Conservation (phyloP, 2,888 invertebrate species). For the Cylloceria caligata region DNA sequence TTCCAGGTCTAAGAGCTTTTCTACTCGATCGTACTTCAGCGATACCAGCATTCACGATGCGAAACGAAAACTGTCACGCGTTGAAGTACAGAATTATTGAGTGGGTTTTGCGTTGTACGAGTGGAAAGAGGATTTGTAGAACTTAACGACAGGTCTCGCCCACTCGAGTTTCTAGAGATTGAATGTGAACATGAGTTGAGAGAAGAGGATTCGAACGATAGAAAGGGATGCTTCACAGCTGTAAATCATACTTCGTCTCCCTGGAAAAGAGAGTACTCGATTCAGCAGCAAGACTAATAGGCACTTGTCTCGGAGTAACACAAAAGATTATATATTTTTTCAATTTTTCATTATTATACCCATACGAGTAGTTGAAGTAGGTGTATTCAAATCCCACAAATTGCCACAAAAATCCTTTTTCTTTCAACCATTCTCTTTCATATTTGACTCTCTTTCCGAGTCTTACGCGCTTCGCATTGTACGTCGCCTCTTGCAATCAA, state of each 20-base stretch:
- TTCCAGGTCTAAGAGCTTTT: conserved; percentile 10
- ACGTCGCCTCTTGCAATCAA: conserved; percentile 31
- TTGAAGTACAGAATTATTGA: conserved; percentile 25
- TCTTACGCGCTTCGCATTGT: not conserved
- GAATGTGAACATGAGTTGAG: conserved; percentile 17
- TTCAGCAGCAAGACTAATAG: conserved; percentile 24
- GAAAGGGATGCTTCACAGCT: conserved; percentile 15
- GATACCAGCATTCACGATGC: not conserved
- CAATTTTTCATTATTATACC: conserved; percentile 16
- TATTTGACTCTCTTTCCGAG: not conserved
- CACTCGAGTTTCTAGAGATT: conserved; percentile 20
- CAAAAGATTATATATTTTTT: not conserved
- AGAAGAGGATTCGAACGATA: conserved; percentile 28
- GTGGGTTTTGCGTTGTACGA: conserved; percentile 7
- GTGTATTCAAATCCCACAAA: conserved; percentile 4
- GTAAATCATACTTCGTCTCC: conserved; percentile 31
- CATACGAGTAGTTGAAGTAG: conserved; percentile 22
- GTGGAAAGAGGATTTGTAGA: not conserved
- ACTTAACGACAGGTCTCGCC: conserved; percentile 9
- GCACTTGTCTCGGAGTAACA: not conserved
- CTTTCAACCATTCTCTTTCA: not conserved
- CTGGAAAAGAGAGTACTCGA: not conserved
- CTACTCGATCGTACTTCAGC: conserved; percentile 1
- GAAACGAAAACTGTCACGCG: conserved; percentile 18
- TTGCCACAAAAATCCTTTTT: not conserved